Conservation (phyloP, 2,888 invertebrate genomes). For the Cyclophora albipunctata region DNA sequence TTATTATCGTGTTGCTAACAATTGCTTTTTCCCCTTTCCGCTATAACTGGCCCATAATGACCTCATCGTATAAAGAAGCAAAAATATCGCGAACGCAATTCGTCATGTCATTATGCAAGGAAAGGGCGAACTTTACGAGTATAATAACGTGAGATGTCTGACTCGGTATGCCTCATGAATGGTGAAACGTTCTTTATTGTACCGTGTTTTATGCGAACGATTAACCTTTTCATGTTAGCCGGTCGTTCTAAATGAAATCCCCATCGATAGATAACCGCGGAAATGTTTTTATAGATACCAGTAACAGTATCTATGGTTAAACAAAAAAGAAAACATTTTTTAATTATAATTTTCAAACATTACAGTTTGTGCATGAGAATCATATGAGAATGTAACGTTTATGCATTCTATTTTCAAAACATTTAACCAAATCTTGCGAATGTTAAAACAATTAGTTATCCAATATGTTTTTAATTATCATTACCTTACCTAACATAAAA, state of each 20-base stretch:
- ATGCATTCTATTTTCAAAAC: no score
- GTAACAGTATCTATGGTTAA: no score
- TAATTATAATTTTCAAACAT: no score
- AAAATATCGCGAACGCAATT: constrained; percentile 72
- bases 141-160: constrained; percentile 74
- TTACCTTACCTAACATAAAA: no score
- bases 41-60: constrained; percentile 60
- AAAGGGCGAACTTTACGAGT: constrained; percentile 73
- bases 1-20: constrained; percentile 1
- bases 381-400: no score
- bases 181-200: constrained; percentile 69
- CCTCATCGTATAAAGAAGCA: constrained; percentile 65
- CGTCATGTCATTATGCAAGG: constrained; percentile 75
- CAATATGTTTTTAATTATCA: no score
- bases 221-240: constrained; percentile 70
- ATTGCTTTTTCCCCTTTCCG: constrained; percentile 36
- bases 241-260: constrained; percentile 47
- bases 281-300: not conserved
- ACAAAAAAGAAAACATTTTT: no score
- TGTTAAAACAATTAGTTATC: no score
- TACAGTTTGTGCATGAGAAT: no score
- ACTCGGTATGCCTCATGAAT: constrained; percentile 64
- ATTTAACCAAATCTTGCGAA: no score
- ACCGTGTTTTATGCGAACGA: constrained; percentile 71
- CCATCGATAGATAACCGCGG: constrained; percentile 25